Base-by-base conservation (phyloP, 2,888 invertebrate species). In the Zygothrica quintamaculata region DNA sequence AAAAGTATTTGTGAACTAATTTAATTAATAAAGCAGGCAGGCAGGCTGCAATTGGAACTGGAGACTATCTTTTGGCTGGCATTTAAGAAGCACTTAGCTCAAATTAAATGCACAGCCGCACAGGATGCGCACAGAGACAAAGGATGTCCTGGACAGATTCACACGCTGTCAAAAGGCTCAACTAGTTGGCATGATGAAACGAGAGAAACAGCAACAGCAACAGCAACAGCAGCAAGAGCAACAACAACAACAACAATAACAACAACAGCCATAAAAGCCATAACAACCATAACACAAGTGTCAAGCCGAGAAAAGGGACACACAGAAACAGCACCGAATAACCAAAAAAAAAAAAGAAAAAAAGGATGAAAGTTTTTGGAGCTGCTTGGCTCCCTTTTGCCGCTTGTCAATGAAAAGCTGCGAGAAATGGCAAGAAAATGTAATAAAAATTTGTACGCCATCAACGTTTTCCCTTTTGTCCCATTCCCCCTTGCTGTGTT, bases 81-180 rank as follows among this genome's bases (percentile, higher is more conserved):
- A 67, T 74, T 84, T 80, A 85, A 84, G 80, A 74, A 82, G 84
- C 80, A 80, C 84, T 84, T 82, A 79, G 69, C 59, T 61, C 60
- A 82, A 85, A 84, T 85, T 77, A 85, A 84, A 82, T 77, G 70
- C 65, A 64, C 52, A 65, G 52, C 43, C 62, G 43, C 39, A 50
- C 34, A 26, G 46, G 37, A 29, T 29, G 29, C 16, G 26, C 26
- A 37, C 18, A 8, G n/a, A 34, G 44, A 36, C 55, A 52, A 16
- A 58, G 43, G 31, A 42, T 58, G 47, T 48, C 31, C 52, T 42
- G 44, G 22, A 25, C 46, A 57, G 57, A 55, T 74, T 74, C 79
- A 61, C 79, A 78, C 65, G 51, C 79, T 42, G 66, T 72, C 77
- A 74, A 79, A 79, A 72, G 73, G 66, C 73, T 76, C 74, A 74